A percentile compares a stretch with the other conserved stretches of the same genome.
These are phyloP conservation scores for Andricus quercusramuli DNA, from an alignment of 2,888 invertebrate genomes.

Conservation along the genomic window DNA sequence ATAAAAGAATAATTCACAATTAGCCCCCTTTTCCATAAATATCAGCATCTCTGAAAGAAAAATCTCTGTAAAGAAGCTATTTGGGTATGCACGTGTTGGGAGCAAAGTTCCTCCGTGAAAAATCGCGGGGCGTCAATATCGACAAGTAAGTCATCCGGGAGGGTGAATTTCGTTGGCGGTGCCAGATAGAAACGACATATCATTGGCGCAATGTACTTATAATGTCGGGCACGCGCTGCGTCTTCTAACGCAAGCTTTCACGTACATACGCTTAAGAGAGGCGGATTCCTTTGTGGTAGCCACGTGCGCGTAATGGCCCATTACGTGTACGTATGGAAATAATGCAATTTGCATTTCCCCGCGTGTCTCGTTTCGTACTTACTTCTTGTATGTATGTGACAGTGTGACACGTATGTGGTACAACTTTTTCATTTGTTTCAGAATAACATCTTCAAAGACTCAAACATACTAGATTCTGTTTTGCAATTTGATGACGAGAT, in stretches of 20 bases:
- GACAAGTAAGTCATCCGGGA: constrained; percentile 44
- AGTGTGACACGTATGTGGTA: not conserved
- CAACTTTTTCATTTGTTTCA: not conserved
- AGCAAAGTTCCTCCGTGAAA: constrained; percentile 43
- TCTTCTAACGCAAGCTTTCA: constrained; percentile 40
- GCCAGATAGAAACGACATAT: constrained; percentile 24
- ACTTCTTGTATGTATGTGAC: not conserved
- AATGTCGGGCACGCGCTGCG: constrained; percentile 40
- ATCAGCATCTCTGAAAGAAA: constrained; percentile 1
- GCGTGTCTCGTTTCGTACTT: not conserved
- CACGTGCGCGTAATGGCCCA: constrained; percentile 71
- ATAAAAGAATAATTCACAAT: constrained; percentile 9
- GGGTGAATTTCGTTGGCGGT: constrained; percentile 37
- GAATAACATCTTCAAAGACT: not conserved
- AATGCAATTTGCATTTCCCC: constrained; percentile 58
- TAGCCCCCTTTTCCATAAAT: constrained; percentile 17
- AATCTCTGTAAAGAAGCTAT: constrained; percentile 2
- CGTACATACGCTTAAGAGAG: constrained; percentile 47
- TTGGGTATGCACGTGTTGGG: constrained; percentile 33
- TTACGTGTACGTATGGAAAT: constrained; percentile 63
- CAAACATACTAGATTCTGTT: not conserved
- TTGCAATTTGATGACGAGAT: not conserved
- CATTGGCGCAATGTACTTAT: constrained; percentile 41
- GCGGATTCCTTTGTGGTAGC: constrained; percentile 63
- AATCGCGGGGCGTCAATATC: constrained; percentile 42